These are phyloP conservation scores for Orgyia antiqua DNA, from an alignment of 2,888 invertebrate species.

Conservation along the genomic window DNA sequence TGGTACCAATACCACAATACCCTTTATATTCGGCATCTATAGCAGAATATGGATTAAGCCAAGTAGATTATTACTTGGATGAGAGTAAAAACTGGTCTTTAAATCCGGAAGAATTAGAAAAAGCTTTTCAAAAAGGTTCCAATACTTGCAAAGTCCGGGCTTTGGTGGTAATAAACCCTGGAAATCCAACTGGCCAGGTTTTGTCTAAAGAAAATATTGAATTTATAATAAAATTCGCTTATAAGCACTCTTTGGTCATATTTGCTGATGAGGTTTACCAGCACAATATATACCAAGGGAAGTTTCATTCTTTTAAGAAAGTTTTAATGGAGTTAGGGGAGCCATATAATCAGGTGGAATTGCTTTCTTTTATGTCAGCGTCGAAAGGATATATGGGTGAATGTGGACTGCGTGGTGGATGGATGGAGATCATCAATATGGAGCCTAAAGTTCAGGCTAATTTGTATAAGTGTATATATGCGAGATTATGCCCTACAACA, in stretches of 20 bases:
- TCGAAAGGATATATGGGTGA: constrained; percentile 96
- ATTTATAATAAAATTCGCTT: constrained; percentile 92
- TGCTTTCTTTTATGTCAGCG: constrained; percentile 95
- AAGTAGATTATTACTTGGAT: constrained; percentile 92
- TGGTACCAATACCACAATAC: constrained; percentile 98
- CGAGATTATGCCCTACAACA: constrained; percentile 92
- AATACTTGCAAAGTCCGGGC: constrained; percentile 83
- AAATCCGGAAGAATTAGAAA: constrained; percentile 85
- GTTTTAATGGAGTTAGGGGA: constrained; percentile 88
- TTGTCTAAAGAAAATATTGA: constrained; percentile 91
- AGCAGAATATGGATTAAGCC: constrained; percentile 90
- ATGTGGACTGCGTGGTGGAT: constrained; percentile 84
- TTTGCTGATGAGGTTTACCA: constrained; percentile 97
- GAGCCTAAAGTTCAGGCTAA: constrained; percentile 85
- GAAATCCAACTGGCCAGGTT: constrained; percentile 94
- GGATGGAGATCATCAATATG: constrained; percentile 88
- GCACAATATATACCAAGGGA: constrained; percentile 90
- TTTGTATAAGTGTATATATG: constrained; percentile 90
- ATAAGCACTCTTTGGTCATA: constrained; percentile 87
- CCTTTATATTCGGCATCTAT: constrained; percentile 96
- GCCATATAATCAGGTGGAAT: constrained; percentile 88
- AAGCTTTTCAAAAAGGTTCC: constrained; percentile 80
- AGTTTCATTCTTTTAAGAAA: constrained; percentile 95
- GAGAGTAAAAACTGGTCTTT: constrained; percentile 92
- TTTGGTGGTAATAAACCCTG: constrained; percentile 97